Conservation (phyloP, 2,113 vertebrate genomes). For the Ceyx cyanopectus region DNA sequence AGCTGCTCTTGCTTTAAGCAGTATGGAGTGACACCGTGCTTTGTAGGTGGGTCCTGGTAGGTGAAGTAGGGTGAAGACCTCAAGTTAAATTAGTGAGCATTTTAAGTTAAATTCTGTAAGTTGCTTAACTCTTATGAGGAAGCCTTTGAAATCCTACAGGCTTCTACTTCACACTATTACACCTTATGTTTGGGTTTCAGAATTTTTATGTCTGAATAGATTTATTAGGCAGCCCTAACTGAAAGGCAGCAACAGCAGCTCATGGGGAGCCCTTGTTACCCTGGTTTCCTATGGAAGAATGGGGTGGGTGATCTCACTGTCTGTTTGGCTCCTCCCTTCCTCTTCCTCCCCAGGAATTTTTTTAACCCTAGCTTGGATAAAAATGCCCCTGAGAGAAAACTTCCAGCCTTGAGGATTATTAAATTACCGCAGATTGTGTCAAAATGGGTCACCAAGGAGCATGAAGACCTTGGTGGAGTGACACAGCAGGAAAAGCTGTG, state of each 20-base stretch:
- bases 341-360: slow-evolving; percentile 33
- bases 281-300: slow-evolving; percentile 8
- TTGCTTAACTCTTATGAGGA: neutral
- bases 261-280: neutral
- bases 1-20: neutral
- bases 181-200: neutral
- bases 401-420: neutral
- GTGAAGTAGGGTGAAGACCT: neutral
- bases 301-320: neutral
- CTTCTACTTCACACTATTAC: neutral
- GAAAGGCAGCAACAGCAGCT: neutral
- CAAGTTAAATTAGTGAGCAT: neutral
- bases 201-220: neutral
- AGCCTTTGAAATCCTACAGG: neutral
- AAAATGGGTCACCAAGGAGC: neutral
- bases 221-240: neutral
- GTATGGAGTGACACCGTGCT: rapidly evolving
- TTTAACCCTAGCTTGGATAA: slow-evolving; percentile 33
- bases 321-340: slow-evolving; percentile 63
- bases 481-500: neutral
- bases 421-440: neutral
- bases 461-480: neutral
- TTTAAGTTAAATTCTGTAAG: neutral
- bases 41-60: neutral
- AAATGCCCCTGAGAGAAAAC: neutral